These are phyloP conservation scores for Pantherophis alleghaniensis DNA, from an alignment of 2,797 vertebrate genomes.

Conservation along the genomic window DNA sequence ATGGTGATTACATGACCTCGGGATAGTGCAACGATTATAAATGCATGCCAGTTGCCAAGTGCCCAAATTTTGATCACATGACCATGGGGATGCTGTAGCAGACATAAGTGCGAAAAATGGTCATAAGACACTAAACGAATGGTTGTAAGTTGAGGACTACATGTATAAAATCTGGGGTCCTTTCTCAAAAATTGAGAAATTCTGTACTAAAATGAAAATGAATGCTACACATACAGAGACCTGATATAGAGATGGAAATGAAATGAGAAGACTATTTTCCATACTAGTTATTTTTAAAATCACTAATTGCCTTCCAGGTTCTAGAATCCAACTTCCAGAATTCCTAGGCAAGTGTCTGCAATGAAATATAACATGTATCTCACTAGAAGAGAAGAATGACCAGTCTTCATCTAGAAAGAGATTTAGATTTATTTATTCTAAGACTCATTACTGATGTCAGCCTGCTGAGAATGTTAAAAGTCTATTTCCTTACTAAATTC, in stretches of 20 bases:
- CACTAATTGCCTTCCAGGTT: not conserved
- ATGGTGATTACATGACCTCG: not conserved
- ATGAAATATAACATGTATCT: not conserved
- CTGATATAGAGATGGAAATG: not conserved
- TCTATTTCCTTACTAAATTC: constrained; percentile 19
- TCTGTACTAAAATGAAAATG: not conserved
- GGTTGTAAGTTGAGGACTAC: not conserved
- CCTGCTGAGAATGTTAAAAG: constrained; percentile 37
- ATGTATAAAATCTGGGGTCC: not conserved
- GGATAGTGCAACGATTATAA: not conserved
- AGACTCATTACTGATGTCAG: constrained; percentile 31
- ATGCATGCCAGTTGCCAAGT: not conserved
- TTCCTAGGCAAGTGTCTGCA: not conserved
- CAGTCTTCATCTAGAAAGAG: not conserved
- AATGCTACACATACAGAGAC: not conserved
- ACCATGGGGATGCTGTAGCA: not conserved
- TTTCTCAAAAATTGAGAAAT: not conserved
- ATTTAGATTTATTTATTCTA: constrained; percentile 33
- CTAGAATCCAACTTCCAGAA: not conserved
- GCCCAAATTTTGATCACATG: not conserved
- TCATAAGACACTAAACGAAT: not conserved
- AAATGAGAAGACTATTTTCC: not conserved
- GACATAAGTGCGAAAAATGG: not conserved
- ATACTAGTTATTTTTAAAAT: not conserved
- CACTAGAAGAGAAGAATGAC: constrained; percentile 15